Evolutionary conservation across 2,888 invertebrate genomes (phyloP).

Genomic region (Falcaria lacertinaria): DNA sequence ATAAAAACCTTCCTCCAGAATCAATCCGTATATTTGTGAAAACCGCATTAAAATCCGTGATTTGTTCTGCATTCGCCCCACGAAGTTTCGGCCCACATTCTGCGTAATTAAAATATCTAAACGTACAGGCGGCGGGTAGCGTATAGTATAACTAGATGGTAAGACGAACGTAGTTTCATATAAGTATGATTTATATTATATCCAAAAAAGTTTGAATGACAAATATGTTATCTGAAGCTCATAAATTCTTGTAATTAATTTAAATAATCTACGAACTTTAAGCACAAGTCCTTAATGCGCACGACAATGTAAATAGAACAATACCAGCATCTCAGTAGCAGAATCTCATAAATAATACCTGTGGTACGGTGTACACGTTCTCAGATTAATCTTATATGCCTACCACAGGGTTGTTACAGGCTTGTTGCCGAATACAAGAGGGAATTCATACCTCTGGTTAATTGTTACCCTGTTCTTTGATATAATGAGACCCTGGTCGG

Average conservation of each 20-base stretch:
- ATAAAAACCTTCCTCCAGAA: too few species aligned
- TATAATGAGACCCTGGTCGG: slow-evolving; percentile 22
- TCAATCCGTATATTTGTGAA: too few species aligned
- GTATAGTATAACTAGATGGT: too few species aligned
- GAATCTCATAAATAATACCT: slow-evolving; percentile 34
- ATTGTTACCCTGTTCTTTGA: slow-evolving; percentile 29
- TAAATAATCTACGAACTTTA: neutral
- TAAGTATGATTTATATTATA: too few species aligned
- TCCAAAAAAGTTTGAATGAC: too few species aligned
- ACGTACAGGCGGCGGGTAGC: too few species aligned
- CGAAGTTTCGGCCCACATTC: too few species aligned
- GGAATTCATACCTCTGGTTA: slow-evolving; percentile 36
- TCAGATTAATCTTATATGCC: slow-evolving; percentile 40
- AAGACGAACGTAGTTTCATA: too few species aligned
- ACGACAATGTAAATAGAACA: neutral
- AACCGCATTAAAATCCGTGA: too few species aligned
- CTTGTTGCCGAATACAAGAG: slow-evolving; percentile 22
- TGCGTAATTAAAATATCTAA: too few species aligned
- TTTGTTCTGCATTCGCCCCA: too few species aligned
- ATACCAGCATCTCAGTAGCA: slow-evolving; percentile 14
- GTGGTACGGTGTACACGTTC: slow-evolving; percentile 17
- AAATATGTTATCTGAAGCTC: too few species aligned
- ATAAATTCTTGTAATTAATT: neutral
- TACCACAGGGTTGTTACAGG: slow-evolving; percentile 10
- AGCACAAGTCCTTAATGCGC: neutral